These are phyloP conservation scores for Trichonephila clavata DNA, from an alignment of 1,140 invertebrate genomes.

Conservation along the genomic window DNA sequence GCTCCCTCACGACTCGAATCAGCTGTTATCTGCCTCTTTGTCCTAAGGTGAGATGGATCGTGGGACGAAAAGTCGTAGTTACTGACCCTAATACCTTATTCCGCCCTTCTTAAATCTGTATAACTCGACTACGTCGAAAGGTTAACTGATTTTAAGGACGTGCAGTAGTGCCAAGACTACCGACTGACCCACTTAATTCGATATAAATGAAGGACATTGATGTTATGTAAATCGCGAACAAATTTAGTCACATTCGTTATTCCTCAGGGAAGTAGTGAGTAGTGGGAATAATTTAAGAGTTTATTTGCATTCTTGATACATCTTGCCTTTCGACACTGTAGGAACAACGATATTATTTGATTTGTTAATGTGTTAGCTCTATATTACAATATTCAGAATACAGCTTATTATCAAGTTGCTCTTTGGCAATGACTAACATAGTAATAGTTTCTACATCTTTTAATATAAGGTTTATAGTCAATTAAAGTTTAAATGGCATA, in stretches of 20 bases:
- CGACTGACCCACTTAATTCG: slow-evolving; percentile 46
- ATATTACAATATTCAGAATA: not conserved
- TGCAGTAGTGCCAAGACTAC: not conserved
- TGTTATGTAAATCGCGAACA: slow-evolving; percentile 16
- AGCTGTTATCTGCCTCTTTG: not conserved
- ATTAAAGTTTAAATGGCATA: not conserved
- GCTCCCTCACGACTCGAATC: not conserved
- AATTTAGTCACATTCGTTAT: slow-evolving; percentile 12
- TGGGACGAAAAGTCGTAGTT: slow-evolving; percentile 20
- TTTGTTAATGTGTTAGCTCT: not conserved
- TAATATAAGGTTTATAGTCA: not conserved
- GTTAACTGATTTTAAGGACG: slow-evolving; percentile 18
- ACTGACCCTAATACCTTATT: slow-evolving; percentile 55
- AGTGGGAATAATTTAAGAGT: not conserved
- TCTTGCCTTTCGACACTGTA: not conserved
- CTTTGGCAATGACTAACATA: not conserved
- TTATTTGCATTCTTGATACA: not conserved
- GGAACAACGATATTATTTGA: not conserved
- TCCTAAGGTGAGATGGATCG: not conserved
- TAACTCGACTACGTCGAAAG: slow-evolving; percentile 25
- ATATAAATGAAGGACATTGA: slow-evolving; percentile 30
- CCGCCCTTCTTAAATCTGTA: slow-evolving; percentile 35
- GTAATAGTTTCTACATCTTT: not conserved
- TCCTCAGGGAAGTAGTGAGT: not conserved
- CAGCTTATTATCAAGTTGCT: not conserved